phyloP scores from a whole-genome alignment of 2,797 vertebrate genomes.

The Ctenopoma kingsleyae region DNA sequence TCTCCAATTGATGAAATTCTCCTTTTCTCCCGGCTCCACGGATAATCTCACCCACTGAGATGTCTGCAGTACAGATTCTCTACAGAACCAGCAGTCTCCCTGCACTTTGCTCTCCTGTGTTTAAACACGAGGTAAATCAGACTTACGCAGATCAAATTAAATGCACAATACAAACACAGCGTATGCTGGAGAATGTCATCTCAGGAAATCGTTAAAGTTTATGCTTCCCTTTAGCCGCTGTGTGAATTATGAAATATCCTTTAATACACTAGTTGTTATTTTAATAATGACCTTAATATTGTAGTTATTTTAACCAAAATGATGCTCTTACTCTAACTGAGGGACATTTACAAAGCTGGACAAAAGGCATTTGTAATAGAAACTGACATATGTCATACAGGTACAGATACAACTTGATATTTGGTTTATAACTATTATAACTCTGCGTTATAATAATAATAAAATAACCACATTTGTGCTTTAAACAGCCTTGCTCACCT shows the following conservation, averaged over 20 bases:
- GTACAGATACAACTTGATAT: background rate
- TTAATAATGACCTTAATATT: background rate
- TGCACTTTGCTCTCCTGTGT: conserved; percentile 38
- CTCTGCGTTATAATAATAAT: background rate
- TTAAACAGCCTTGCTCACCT: too few species aligned
- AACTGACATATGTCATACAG: conserved; percentile 14
- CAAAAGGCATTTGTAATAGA: conserved; percentile 28
- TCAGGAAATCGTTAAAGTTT: background rate
- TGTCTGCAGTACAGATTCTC: conserved; percentile 67
- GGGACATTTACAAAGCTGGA: conserved; percentile 39
- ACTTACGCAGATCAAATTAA: background rate
- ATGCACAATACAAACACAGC: background rate
- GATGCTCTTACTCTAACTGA: background rate
- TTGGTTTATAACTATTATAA: conserved; percentile 1
- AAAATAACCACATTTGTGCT: too few species aligned
- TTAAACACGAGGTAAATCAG: conserved; percentile 17
- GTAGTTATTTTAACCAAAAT: conserved; percentile 12
- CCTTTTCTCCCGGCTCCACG: conserved; percentile 59
- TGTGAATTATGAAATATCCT: background rate
- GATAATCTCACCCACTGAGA: conserved; percentile 80
- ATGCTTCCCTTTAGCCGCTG: background rate
- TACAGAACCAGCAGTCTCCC: conserved; percentile 68
- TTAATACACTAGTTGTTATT: background rate
- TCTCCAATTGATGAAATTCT: conserved; percentile 83
- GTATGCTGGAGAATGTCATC: background rate